Percentiles rank a stretch among this genome's conserved stretches.
Evolutionary conservation across 2,113 vertebrate genomes (phyloP).

Genomic region (Hyaena hyaena): DNA sequence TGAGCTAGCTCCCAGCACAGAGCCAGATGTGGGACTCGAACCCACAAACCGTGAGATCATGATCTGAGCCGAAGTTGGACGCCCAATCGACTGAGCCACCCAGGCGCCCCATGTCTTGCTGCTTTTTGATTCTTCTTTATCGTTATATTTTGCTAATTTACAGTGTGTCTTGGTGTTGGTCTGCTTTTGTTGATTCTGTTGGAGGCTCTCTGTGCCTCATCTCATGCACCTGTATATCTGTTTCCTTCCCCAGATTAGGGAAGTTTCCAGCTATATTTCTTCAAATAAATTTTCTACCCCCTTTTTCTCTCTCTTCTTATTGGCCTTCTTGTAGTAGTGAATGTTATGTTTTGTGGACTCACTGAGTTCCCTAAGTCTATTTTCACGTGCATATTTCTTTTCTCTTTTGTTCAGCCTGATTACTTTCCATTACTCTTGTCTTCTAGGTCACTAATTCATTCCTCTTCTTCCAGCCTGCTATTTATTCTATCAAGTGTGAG

Average conservation of each 20-base stretch:
- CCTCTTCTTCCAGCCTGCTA: background rate
- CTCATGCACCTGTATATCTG: background rate
- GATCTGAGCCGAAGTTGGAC: too few relatives aligned
- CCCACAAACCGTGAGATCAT: too few relatives aligned
- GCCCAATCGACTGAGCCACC: too few relatives aligned
- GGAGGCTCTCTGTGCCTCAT: background rate
- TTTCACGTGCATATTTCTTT: background rate
- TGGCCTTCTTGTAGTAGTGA: background rate
- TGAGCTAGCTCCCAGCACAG: too few relatives aligned
- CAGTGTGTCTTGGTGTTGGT: background rate
- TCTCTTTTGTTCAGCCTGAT: background rate
- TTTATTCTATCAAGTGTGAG: background rate
- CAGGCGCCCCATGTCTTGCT: background rate
- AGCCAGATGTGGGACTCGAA: too few relatives aligned
- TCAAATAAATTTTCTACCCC: background rate
- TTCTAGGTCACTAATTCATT: background rate
- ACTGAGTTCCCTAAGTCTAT: background rate
- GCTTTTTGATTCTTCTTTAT: background rate
- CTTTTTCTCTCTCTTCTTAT: background rate
- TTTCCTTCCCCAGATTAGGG: background rate
- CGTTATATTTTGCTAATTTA: background rate
- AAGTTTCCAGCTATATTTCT: background rate
- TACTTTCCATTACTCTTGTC: background rate
- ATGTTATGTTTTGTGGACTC: background rate
- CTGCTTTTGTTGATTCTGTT: background rate